phyloP scores from a whole-genome alignment of 2,888 invertebrate genomes.

The Platycheirus rosarum region DNA sequence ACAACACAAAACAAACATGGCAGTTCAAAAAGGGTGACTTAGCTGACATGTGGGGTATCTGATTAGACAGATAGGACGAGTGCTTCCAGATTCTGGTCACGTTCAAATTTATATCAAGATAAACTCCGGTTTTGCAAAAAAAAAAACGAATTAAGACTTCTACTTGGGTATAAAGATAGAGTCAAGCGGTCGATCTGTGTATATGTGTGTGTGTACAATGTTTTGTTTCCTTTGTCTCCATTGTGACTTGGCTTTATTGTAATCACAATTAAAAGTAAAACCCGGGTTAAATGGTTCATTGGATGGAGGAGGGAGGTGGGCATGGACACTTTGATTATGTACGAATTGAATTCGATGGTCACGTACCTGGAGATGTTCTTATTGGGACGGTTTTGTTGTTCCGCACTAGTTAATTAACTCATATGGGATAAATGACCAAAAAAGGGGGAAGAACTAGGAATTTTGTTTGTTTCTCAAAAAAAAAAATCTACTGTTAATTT shows the following conservation, averaged over 20 bases:
- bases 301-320: conserved; percentile 9
- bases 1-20: conserved; percentile 29
- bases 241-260: conserved; percentile 58
- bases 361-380: conserved; percentile 62
- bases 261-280: conserved; percentile 73
- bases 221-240: conserved; percentile 58
- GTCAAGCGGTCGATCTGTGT: neutral
- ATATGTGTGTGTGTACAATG: neutral
- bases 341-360: conserved; percentile 73
- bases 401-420: conserved; percentile 63
- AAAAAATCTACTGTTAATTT: conserved; percentile 32
- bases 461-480: neutral
- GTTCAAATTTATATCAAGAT: conserved; percentile 71
- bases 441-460: neutral
- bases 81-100: conserved; percentile 59
- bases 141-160: conserved; percentile 64
- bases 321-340: conserved; percentile 59
- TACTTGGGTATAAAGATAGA: conserved; percentile 14
- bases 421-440: conserved; percentile 23
- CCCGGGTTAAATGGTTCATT: conserved; percentile 55
- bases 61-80: conserved; percentile 63
- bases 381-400: conserved; percentile 34
- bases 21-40: conserved; percentile 59
- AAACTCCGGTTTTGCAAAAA: conserved; percentile 59
- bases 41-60: conserved; percentile 71